Evolutionary conservation across 2,113 vertebrate genomes (phyloP).

Genomic region (Rhinoptilus africanus): DNA sequence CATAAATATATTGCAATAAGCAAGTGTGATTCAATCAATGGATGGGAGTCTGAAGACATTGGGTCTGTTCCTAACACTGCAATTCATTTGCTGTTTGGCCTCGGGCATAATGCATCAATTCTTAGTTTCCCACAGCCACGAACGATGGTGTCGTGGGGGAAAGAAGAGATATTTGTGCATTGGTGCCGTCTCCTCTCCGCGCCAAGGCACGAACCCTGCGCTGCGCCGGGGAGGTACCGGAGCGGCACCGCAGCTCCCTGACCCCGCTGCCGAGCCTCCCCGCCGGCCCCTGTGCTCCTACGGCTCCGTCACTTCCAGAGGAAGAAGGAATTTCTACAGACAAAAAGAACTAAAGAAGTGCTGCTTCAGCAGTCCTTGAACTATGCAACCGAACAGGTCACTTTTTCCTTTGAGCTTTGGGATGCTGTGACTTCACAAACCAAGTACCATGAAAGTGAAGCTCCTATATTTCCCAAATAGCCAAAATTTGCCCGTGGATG

Average conservation of each 20-base stretch:
- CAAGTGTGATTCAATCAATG: slow-evolving; percentile 7
- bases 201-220: background rate
- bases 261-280: background rate
- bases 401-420: background rate
- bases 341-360: background rate
- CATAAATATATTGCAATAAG: slow-evolving; percentile 61
- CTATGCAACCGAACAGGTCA: accelerated
- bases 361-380: slow-evolving; percentile 8
- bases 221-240: background rate
- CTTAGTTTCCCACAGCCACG: background rate
- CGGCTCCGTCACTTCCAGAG: background rate
- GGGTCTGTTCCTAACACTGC: slow-evolving; percentile 26
- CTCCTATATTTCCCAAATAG: background rate
- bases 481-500: background rate
- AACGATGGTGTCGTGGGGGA: background rate
- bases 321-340: background rate
- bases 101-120: background rate
- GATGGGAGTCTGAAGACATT: background rate
- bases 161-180: background rate
- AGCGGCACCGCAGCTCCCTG: background rate
- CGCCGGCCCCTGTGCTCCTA: background rate
- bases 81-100: background rate
- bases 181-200: background rate
- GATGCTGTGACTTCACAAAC: background rate
- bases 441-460: background rate